Percentiles rank a stretch among this genome's conserved stretches.
Evolutionary conservation across 2,113 vertebrate species (phyloP).

Genomic region (Caretta caretta): DNA sequence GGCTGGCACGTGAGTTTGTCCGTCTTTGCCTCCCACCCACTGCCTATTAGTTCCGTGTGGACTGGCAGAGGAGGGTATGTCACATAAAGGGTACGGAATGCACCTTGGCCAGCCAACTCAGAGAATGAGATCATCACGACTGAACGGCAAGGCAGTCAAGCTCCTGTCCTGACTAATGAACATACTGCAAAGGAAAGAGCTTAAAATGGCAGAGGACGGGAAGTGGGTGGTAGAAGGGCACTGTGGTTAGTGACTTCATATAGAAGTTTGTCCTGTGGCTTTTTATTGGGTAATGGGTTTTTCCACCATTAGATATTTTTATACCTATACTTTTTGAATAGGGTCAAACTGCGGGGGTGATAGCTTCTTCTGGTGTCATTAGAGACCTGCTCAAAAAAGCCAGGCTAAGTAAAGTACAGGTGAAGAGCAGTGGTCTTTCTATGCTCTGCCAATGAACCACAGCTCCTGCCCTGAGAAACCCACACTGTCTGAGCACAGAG

Average conservation of each 20-base stretch:
- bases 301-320: slow-evolving; percentile 69
- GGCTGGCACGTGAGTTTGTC: not conserved
- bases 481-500: slow-evolving; percentile 37
- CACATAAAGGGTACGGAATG: not conserved
- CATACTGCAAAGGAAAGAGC: not conserved
- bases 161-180: not conserved
- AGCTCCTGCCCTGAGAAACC: slow-evolving; percentile 47
- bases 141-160: not conserved
- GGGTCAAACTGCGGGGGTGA: slow-evolving; percentile 60
- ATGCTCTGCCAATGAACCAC: slow-evolving; percentile 67
- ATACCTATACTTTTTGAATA: slow-evolving; percentile 75
- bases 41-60: not conserved
- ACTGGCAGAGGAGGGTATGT: not conserved
- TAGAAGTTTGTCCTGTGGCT: slow-evolving; percentile 64
- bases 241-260: slow-evolving; percentile 72
- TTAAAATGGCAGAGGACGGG: slow-evolving; percentile 56
- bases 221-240: not conserved
- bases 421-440: slow-evolving; percentile 63
- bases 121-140: rapidly evolving
- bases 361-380: slow-evolving; percentile 65
- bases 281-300: slow-evolving; percentile 72
- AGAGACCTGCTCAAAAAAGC: slow-evolving; percentile 48
- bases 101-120: not conserved
- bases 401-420: slow-evolving; percentile 43
- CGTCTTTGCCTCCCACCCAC: not conserved